These are phyloP conservation scores for Perccottus glenii DNA, from an alignment of 2,113 vertebrate species.

Conservation along the genomic window DNA sequence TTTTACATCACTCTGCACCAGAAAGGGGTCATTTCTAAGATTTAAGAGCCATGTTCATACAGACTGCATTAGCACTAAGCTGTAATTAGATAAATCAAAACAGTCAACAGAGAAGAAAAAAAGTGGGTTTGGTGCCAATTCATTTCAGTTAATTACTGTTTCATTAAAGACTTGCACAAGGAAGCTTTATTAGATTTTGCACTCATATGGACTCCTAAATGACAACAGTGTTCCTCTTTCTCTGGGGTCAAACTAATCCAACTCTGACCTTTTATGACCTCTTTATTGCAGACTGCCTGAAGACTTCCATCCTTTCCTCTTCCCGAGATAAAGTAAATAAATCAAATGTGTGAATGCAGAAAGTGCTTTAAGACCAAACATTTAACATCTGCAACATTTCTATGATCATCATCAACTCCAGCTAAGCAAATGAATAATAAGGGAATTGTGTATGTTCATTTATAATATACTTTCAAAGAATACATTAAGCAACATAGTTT, in stretches of 20 bases:
- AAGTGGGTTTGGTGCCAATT: not conserved
- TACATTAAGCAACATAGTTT: no score
- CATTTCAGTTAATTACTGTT: conserved; percentile 14
- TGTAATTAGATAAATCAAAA: conserved; percentile 27
- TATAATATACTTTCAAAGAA: no score
- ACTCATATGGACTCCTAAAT: not conserved
- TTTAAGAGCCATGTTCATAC: conserved; percentile 1
- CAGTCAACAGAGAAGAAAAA: conserved; percentile 5
- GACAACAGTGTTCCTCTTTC: not conserved
- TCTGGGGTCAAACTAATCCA: not conserved
- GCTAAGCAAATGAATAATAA: no score
- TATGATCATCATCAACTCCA: not conserved
- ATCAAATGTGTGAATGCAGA: conserved; percentile 1
- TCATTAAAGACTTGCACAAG: conserved; percentile 24
- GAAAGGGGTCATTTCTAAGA: not conserved
- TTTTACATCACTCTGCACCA: not conserved
- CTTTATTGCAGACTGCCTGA: not conserved
- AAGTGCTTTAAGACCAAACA: not conserved
- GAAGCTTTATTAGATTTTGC: not conserved
- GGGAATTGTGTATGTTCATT: no score
- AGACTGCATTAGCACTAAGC: conserved; percentile 1
- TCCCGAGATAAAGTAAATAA: not conserved
- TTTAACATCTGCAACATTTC: conserved; percentile 13
- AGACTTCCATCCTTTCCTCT: not conserved
- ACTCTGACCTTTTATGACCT: conserved; percentile 39